Evolutionary conservation across 2,888 invertebrate genomes (phyloP).

Genomic region (Ectemnius cavifrons): DNA sequence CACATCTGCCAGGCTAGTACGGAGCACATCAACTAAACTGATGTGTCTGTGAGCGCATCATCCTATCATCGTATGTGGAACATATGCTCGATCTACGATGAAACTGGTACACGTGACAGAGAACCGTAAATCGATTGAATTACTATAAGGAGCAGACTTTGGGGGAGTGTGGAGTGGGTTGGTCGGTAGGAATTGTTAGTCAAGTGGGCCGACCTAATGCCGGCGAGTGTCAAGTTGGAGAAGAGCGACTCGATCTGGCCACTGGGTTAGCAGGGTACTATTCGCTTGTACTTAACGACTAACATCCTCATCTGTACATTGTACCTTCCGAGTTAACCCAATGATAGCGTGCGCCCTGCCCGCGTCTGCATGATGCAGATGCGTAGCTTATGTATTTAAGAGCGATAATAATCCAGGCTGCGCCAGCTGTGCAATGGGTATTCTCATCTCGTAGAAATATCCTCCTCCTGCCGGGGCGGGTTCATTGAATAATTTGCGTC

Average conservation of each 20-base stretch:
- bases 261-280: conserved; percentile 73
- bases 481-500: no score
- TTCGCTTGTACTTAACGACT: conserved; percentile 73
- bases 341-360: conserved; percentile 53
- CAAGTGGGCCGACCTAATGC: conserved; percentile 47
- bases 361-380: conserved; percentile 38
- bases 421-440: background rate
- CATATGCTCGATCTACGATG: no score
- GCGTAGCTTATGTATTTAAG: conserved; percentile 54
- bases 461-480: background rate
- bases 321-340: conserved; percentile 68
- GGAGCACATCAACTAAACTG: no score
- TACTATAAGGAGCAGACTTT: conserved; percentile 24
- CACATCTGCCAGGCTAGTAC: no score
- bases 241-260: conserved; percentile 63
- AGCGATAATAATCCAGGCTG: conserved; percentile 26
- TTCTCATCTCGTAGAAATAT: conserved; percentile 11
- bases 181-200: conserved; percentile 48
- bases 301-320: conserved; percentile 73
- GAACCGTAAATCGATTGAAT: conserved; percentile 39
- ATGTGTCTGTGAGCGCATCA: no score
- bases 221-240: conserved; percentile 60
- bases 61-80: no score
- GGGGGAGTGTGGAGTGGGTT: no score
- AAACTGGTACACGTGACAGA: no score